Conservation (phyloP, 1,140 invertebrate species). For the Sarcophaga bullata region DNA sequence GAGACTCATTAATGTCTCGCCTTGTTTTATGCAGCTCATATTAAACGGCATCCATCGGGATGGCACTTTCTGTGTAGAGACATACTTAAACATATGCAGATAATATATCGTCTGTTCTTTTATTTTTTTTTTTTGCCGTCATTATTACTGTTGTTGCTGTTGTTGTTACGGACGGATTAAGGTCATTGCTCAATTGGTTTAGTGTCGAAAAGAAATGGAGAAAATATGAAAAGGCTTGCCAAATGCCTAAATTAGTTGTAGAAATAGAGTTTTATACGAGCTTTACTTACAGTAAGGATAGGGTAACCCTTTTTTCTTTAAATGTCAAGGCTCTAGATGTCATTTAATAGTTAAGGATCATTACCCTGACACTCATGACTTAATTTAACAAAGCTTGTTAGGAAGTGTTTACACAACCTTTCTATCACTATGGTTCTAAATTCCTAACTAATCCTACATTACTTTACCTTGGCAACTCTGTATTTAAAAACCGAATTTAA, state of each 20-base stretch:
- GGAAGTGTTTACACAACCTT: too few species aligned
- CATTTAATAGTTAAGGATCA: too few species aligned
- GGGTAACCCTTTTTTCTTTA: too few species aligned
- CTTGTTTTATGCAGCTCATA: constrained; percentile 20
- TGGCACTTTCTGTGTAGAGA: neutral
- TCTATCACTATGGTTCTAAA: too few species aligned
- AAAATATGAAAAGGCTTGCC: neutral
- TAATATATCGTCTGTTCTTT: too few species aligned
- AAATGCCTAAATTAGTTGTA: neutral
- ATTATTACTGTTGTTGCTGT: neutral
- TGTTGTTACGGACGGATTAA: neutral
- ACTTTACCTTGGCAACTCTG: neutral
- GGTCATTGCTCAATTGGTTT: constrained; percentile 16
- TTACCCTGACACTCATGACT: too few species aligned
- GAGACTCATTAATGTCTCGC: constrained; percentile 14
- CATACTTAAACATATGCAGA: neutral
- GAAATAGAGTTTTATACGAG: too few species aligned
- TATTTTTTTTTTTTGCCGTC: neutral
- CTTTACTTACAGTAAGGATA: too few species aligned
- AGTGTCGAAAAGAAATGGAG: neutral
- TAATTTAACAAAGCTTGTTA: too few species aligned
- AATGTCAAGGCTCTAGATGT: too few species aligned
- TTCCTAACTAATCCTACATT: too few species aligned
- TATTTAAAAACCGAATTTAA: neutral
- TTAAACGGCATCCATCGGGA: constrained; percentile 7